phyloP scores from a whole-genome alignment of 2,888 invertebrate genomes.

The Argyra leucocephala region DNA sequence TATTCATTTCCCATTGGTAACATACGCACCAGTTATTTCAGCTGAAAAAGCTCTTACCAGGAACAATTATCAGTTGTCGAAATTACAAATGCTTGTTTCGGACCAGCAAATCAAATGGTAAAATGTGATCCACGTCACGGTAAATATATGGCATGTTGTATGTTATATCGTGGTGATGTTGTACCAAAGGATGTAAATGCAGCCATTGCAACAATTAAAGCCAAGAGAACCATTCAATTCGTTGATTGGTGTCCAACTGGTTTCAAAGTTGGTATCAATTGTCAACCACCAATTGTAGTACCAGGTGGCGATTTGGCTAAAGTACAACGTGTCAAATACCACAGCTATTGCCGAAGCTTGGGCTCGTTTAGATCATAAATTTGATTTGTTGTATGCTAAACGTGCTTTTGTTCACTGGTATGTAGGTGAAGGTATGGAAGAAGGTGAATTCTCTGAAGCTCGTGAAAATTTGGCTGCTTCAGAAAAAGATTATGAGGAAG shows the following conservation, averaged over 20 bases:
- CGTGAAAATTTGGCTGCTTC: constrained; percentile 65
- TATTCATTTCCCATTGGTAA: constrained; percentile 89
- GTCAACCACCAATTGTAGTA: constrained; percentile 87
- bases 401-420: constrained; percentile 96
- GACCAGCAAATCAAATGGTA: constrained; percentile 92
- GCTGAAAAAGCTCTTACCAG: constrained; percentile 91
- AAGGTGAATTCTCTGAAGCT: constrained; percentile 78
- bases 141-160: constrained; percentile 93
- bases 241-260: constrained; percentile 85
- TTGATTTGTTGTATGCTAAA: constrained; percentile 95
- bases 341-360: constrained; percentile 95
- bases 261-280: constrained; percentile 67
- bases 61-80: constrained; percentile 85
- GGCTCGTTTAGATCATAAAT: constrained; percentile 92
- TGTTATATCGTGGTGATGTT: constrained; percentile 90
- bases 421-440: constrained; percentile 78
- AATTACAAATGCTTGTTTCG: constrained; percentile 93
- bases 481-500: constrained; percentile 82
- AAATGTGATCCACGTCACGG: constrained; percentile 88
- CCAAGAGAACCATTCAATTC: constrained; percentile 87
- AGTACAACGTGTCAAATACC: constrained; percentile 90
- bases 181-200: constrained; percentile 93
- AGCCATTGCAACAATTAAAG: constrained; percentile 92
- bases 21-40: constrained; percentile 86
- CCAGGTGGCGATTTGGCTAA: constrained; percentile 93